Evolutionary conservation across 2,888 invertebrate genomes (phyloP).

Genomic region (Drosophila cracens): DNA sequence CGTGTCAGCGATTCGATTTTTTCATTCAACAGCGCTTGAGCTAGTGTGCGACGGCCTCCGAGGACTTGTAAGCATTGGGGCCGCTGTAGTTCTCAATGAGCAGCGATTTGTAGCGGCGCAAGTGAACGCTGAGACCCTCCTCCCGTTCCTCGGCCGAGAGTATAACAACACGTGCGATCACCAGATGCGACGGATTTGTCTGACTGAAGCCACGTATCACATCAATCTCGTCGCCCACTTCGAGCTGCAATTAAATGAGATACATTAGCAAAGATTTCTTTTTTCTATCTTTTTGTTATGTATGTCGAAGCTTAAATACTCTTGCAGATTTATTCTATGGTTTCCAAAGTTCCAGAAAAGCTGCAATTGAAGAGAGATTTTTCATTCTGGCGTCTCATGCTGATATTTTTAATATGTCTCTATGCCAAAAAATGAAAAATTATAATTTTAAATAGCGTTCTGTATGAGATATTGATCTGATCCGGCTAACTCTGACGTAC

Average conservation of each 20-base stretch:
- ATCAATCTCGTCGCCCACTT: slow-evolving; percentile 91
- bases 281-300: not conserved
- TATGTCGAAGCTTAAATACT: not conserved
- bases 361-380: not conserved
- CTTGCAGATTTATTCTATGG: not conserved
- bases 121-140: slow-evolving; percentile 87
- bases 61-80: slow-evolving; percentile 80
- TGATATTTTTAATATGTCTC: not conserved
- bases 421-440: not conserved
- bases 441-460: not conserved
- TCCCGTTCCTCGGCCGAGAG: slow-evolving; percentile 86
- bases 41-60: slow-evolving; percentile 85
- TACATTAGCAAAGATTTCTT: not conserved
- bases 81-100: slow-evolving; percentile 90
- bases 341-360: not conserved
- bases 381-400: not conserved
- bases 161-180: slow-evolving; percentile 89
- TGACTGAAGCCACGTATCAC: slow-evolving; percentile 89
- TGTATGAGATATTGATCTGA: not conserved
- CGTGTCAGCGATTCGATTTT: slow-evolving; percentile 9
- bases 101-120: slow-evolving; percentile 89
- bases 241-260: slow-evolving; percentile 85
- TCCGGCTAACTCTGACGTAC: not conserved
- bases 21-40: slow-evolving; percentile 15
- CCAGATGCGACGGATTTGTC: slow-evolving; percentile 89